Base-by-base conservation (phyloP, 2,113 vertebrate genomes). In the Zosterops japonicus region DNA sequence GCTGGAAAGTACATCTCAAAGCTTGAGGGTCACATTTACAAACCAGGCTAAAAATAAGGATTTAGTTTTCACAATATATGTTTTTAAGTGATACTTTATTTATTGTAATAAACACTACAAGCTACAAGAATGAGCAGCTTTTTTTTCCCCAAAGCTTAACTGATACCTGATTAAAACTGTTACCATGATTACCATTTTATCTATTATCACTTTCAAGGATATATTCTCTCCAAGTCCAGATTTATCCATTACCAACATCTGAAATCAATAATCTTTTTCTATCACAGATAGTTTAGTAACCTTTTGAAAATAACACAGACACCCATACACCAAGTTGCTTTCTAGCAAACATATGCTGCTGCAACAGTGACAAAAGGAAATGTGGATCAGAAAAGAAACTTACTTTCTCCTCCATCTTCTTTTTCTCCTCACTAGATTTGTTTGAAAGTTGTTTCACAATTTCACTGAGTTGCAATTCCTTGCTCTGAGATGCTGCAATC, bases 401-500 rank as follows among this genome's bases (percentile, higher is more conserved):
- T 96, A 99, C 99, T 98, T 99, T 99, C 86, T 99, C 99, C 79
- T 99, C 99, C 97, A 99, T 97, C 96, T 99, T 99, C 95, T 98
- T 98, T 79, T 98, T 98, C 87, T 99, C 99, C 69, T 99, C 99
- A 29, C 94, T 98, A 55, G 99, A 98, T 95, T 99, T 99, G 64
- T 97, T 98, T 70, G 98, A 96, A 94, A 98, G 98, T 82, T 99
- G 98, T 89, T 98, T 99, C 92, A 98, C 97, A 77, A 98, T 97
- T 83, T 99, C 98, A 77, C 97, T 99, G 87, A 99, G 97, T 15
- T 98, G 98, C 39, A 98, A 87, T 33, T 99, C 98, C 87, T 99
- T 99, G 91, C 97, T 98, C 95, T 99, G 98, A 22, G 98, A 96
- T 41, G 98, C 97, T 12, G 97, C 98, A 75, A 99, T 94, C 87